These are phyloP conservation scores for Drosophila kanekoi DNA, from an alignment of 2,888 invertebrate genomes.

Conservation along the genomic window DNA sequence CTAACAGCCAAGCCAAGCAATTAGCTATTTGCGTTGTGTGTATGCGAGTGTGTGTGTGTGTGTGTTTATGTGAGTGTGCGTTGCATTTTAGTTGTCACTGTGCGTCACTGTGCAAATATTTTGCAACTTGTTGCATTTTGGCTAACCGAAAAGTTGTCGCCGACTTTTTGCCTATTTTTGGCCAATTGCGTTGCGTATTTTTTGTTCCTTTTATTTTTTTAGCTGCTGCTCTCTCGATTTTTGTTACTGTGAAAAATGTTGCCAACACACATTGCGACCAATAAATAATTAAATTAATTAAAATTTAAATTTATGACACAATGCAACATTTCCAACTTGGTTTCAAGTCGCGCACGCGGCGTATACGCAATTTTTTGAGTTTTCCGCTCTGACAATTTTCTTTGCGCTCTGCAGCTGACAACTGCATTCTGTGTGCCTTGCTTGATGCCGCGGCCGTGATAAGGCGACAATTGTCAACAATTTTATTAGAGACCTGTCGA, in stretches of 20 bases:
- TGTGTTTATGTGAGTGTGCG: slow-evolving; percentile 43
- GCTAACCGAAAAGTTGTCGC: slow-evolving; percentile 45
- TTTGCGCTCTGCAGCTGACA: slow-evolving; percentile 40
- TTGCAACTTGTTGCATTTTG: slow-evolving; percentile 74
- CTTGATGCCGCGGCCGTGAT: slow-evolving; percentile 74
- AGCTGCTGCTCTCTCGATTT: slow-evolving; percentile 24
- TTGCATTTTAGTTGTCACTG: slow-evolving; percentile 66
- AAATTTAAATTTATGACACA: slow-evolving; percentile 78
- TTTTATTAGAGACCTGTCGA: slow-evolving; percentile 65
- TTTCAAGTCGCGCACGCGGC: slow-evolving; percentile 59
- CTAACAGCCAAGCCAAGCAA: slow-evolving; percentile 67
- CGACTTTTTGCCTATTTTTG: slow-evolving; percentile 65
- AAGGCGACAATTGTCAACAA: slow-evolving; percentile 80
- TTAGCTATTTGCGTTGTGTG: slow-evolving; percentile 58
- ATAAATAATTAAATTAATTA: slow-evolving; percentile 81
- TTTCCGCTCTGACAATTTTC: slow-evolving; percentile 30
- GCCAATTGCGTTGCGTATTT: slow-evolving; percentile 56
- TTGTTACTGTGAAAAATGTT: slow-evolving; percentile 62
- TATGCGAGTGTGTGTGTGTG: slow-evolving; percentile 11
- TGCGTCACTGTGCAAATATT: slow-evolving; percentile 63
- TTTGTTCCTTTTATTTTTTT: slow-evolving; percentile 6
- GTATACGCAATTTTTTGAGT: slow-evolving; percentile 59
- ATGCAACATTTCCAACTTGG: slow-evolving; percentile 56
- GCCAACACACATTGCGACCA: slow-evolving; percentile 63
- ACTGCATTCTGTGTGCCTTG: slow-evolving; percentile 73